These are phyloP conservation scores for Elanoides forficatus DNA, from an alignment of 2,113 vertebrate species.

Conservation along the genomic window DNA sequence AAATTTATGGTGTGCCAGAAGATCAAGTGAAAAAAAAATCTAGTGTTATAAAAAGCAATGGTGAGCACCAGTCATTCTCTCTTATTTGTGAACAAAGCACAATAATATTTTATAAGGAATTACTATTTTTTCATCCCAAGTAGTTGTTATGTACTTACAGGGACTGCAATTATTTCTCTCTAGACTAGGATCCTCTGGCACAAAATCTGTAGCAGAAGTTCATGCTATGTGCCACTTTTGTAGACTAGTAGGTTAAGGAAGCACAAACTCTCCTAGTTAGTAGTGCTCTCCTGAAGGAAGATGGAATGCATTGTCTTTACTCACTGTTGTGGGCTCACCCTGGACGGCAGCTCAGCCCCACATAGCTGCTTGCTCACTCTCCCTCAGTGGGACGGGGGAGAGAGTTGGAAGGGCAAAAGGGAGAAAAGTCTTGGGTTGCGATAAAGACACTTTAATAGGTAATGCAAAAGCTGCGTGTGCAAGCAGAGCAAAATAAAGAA, in stretches of 20 bases:
- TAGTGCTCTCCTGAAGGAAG: neutral
- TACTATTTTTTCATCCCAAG: neutral
- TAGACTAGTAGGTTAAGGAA: neutral
- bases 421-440: neutral
- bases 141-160: neutral
- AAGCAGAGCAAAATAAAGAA: neutral
- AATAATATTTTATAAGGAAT: neutral
- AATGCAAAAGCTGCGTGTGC: neutral
- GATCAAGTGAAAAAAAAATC: slow-evolving; percentile 75
- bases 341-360: neutral
- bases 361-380: neutral
- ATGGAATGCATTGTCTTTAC: neutral
- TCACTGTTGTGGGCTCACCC: neutral
- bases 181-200: neutral
- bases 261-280: neutral
- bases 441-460: neutral
- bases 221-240: neutral
- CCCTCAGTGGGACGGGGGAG: neutral
- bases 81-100: neutral
- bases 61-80: slow-evolving; percentile 66
- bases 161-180: neutral
- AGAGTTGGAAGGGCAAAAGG: neutral
- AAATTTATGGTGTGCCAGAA: slow-evolving; percentile 77
- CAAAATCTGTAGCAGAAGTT: neutral
- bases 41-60: slow-evolving; percentile 78